Evolutionary conservation across 1,140 invertebrate genomes (phyloP).

Genomic region (Ips typographus): DNA sequence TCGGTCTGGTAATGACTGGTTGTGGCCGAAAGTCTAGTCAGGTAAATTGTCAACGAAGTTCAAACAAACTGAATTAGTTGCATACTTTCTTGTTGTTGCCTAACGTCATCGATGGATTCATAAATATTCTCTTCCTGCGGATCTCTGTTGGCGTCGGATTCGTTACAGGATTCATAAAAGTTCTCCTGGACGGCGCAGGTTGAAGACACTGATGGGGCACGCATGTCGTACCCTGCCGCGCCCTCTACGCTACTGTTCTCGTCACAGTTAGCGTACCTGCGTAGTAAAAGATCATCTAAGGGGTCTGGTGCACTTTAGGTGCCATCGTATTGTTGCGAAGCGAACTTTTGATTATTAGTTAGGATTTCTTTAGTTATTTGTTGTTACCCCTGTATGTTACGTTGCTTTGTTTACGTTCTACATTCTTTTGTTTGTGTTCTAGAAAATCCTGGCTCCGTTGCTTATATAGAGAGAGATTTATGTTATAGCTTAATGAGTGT

Average conservation of each 20-base stretch:
- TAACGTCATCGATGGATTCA: conserved; percentile 57
- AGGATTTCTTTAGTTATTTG: no score
- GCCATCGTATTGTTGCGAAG: no score
- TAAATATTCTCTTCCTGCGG: conserved; percentile 57
- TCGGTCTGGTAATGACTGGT: conserved; percentile 12
- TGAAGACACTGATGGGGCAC: conserved; percentile 26
- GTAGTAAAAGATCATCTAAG: no score
- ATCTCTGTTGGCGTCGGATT: conserved; percentile 48
- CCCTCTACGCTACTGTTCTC: conserved; percentile 58
- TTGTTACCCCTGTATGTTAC: no score
- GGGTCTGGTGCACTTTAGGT: no score
- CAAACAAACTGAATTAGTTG: neutral
- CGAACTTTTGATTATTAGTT: no score
- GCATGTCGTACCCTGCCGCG: conserved; percentile 54
- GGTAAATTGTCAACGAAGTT: neutral
- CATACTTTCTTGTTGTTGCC: conserved; percentile 41
- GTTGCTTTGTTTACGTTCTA: no score
- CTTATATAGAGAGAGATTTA: no score
- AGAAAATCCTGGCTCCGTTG: no score
- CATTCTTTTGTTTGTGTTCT: no score
- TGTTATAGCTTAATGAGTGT: no score
- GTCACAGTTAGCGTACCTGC: conserved; percentile 51
- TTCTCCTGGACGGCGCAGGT: conserved; percentile 55
- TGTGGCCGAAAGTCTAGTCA: conserved; percentile 22
- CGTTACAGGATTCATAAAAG: conserved; percentile 55